Percentiles rank a stretch among this genome's conserved stretches.
Conservation (phyloP, 2,888 invertebrate genomes). For the Agrotis exclamationis region DNA sequence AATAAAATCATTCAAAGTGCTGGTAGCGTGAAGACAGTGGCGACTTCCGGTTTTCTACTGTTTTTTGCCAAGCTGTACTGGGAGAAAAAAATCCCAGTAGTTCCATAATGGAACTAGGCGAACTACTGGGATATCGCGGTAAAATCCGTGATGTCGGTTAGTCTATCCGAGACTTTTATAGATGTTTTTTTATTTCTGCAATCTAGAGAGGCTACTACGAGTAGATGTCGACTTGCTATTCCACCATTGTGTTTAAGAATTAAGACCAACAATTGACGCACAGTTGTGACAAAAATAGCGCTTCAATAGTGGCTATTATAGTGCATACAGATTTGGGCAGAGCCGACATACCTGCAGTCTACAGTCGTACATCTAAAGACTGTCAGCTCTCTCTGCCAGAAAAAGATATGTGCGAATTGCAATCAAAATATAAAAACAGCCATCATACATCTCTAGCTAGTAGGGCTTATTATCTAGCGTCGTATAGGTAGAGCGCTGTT, state of each 20-base stretch:
- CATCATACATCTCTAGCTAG: not conserved
- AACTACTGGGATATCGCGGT: no score
- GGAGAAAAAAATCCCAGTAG: no score
- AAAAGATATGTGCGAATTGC: conserved; percentile 3
- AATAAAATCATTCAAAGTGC: no score
- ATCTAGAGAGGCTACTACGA: not conserved
- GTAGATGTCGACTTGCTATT: not conserved
- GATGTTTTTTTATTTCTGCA: not conserved
- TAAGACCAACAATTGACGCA: conserved; percentile 32
- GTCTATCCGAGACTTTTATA: not conserved
- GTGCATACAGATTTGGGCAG: conserved; percentile 20
- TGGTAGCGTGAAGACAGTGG: no score
- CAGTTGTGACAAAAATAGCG: conserved; percentile 18
- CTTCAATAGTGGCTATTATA: not conserved
- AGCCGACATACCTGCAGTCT: conserved; percentile 26
- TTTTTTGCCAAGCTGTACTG: no score
- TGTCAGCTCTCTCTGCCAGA: conserved; percentile 41
- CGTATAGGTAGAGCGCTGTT: not conserved
- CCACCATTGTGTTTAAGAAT: conserved; percentile 5
- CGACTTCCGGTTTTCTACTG: no score
- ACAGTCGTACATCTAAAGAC: not conserved
- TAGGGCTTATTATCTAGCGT: not conserved
- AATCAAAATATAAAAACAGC: not conserved
- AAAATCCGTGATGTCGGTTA: no score
- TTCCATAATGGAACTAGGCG: no score